Base-by-base conservation (phyloP, 2,888 invertebrate species). In the Nomada fucata region DNA sequence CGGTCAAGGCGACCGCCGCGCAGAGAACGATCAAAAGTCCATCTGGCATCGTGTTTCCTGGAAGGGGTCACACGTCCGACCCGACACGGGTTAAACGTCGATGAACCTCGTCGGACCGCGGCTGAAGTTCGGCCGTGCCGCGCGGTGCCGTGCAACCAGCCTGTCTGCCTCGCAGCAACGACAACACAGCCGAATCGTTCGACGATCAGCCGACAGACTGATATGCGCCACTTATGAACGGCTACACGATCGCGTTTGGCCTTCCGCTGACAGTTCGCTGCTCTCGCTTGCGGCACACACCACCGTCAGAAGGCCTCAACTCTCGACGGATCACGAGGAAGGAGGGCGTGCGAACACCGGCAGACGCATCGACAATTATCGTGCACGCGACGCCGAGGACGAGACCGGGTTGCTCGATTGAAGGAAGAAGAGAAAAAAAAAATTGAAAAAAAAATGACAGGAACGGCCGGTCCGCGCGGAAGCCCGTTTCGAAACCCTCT, bases 151-250 rank as follows among this genome's bases (percentile, higher is more conserved):
- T 69, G 55, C 55, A 55, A n/a, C 52, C 36, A 36, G 36, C 36
- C 5, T 36, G 36, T 36, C 36, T 36, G 36, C 5, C 36, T 36
- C 36, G 36, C 53, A 4, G 71, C 65, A 59, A 29, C 47, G n/a
- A 57, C 57, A 57, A 53, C 73, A 36, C 73, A 20, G 69, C 79
- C 76, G 84, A 70, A 79, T 76, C 73, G 73, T 44, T 52, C 84
- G 76, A 84, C 84, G 84, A 84, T 84, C 84, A 53, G 57, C 61
- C 76, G 70, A 70, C 47, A 79, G 79, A 84, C 84, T 84, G 83
- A 83, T 78, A 83, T 78, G 67, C 71, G 79, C 77, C 65, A 67
- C 53, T 83, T 76, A 73, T 72, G 69, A 65, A 78, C 70, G 63
- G 42, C 42, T 10, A 26, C 57, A 52, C 82, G 82, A 82, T 82